Conservation (phyloP, 2,113 vertebrate genomes). For the Ammospiza caudacuta region DNA sequence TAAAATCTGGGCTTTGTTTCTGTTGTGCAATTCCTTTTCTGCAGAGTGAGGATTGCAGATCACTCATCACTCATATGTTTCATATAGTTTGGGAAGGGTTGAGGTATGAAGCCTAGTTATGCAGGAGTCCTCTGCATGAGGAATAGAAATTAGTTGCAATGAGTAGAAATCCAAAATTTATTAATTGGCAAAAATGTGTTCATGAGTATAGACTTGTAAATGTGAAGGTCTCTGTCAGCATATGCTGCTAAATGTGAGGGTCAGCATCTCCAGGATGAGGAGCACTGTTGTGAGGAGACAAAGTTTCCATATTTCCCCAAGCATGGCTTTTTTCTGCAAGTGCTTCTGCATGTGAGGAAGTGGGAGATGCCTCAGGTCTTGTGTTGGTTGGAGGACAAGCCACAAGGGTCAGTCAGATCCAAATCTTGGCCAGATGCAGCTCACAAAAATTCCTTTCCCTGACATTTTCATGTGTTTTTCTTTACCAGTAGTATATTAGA, state of each 20-base stretch:
- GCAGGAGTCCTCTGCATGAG: background rate
- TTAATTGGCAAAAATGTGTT: background rate
- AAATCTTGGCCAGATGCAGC: background rate
- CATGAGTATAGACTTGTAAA: background rate
- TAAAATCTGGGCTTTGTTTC: background rate
- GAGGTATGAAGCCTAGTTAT: background rate
- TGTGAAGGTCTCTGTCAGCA: background rate
- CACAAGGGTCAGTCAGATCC: background rate
- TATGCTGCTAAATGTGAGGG: background rate
- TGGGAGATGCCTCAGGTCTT: background rate
- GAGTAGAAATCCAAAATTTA: background rate
- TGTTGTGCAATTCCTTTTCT: background rate
- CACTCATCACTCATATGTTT: background rate
- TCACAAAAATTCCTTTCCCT: background rate
- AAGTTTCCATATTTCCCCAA: background rate
- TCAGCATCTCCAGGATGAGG: background rate
- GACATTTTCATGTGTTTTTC: background rate
- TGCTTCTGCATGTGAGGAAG: background rate
- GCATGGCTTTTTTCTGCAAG: background rate
- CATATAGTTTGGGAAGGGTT: background rate
- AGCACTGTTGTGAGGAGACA: background rate
- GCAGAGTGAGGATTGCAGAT: background rate
- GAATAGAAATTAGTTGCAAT: background rate
- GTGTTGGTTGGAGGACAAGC: background rate
- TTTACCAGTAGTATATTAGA: background rate